A percentile compares a stretch with the other conserved stretches of the same genome.
Conservation (phyloP, 1,140 invertebrate species). For the Megathymus violae region DNA sequence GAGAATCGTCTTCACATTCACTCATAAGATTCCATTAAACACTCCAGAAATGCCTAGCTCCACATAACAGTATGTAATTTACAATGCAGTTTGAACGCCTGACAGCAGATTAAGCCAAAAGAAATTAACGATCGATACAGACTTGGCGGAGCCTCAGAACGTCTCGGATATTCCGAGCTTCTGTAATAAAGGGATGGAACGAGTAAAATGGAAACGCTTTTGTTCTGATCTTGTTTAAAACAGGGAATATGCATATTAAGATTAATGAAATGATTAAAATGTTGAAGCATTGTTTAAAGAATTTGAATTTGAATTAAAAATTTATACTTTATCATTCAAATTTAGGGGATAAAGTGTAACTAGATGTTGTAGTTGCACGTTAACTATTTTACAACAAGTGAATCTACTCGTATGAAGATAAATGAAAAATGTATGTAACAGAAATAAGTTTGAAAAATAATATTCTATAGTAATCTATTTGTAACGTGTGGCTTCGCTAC, state of each 20-base stretch:
- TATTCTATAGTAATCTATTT: neutral
- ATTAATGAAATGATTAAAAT: constrained; percentile 18
- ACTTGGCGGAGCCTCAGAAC: constrained; percentile 27
- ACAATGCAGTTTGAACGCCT: constrained; percentile 10
- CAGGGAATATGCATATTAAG: constrained; percentile 25
- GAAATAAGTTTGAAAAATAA: no score
- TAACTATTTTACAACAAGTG: no score
- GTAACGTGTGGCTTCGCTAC: neutral
- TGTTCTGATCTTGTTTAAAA: constrained; percentile 27
- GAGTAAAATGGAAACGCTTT: constrained; percentile 23
- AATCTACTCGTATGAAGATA: no score
- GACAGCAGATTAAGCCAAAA: constrained; percentile 25
- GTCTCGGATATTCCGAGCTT: constrained; percentile 26
- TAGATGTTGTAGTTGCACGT: no score
- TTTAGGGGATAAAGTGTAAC: no score
- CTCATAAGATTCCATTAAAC: neutral
- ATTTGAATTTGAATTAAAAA: neutral
- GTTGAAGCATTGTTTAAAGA: constrained; percentile 7
- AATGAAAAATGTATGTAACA: no score
- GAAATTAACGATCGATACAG: constrained; percentile 31
- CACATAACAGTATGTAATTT: constrained; percentile 1
- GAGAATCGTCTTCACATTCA: no score
- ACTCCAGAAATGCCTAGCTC: neutral
- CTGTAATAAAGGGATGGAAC: constrained; percentile 20
- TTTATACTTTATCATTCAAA: no score